These are phyloP conservation scores for Scarus forsteni DNA, from an alignment of 2,797 vertebrate genomes.

Conservation along the genomic window DNA sequence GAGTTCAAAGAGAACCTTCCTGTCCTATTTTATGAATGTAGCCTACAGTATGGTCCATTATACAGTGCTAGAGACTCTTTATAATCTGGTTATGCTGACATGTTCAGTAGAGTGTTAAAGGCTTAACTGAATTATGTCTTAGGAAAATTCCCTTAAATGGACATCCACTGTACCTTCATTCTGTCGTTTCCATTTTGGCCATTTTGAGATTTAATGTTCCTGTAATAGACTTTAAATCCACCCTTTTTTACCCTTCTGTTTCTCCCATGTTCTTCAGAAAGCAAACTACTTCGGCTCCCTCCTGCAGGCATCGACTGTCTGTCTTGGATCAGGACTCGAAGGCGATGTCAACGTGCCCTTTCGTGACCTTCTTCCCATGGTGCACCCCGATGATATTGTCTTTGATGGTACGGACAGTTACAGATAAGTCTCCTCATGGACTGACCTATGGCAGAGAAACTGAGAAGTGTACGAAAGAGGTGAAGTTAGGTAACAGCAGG, in stretches of 20 bases:
- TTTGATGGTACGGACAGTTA: conserved; percentile 89
- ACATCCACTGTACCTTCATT: conserved; percentile 5
- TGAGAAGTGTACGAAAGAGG: neutral
- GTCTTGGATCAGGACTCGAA: conserved; percentile 86
- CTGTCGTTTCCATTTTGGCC: neutral
- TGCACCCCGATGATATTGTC: conserved; percentile 92
- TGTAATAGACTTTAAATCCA: neutral
- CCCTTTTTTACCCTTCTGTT: neutral
- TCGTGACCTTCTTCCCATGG: conserved; percentile 92
- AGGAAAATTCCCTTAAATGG: conserved; percentile 53
- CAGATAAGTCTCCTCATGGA: conserved; percentile 1
- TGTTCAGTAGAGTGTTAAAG: conserved; percentile 55
- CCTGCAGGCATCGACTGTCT: conserved; percentile 92
- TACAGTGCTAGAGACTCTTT: conserved; percentile 31
- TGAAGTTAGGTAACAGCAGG: conserved; percentile 1
- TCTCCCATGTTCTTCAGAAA: conserved; percentile 75
- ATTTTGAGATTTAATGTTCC: conserved; percentile 10
- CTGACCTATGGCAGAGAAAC: conserved; percentile 10
- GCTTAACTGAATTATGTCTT: conserved; percentile 33
- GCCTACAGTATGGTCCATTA: conserved; percentile 15
- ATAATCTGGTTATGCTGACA: conserved; percentile 52
- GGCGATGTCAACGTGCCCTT: conserved; percentile 92
- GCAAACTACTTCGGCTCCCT: conserved; percentile 96
- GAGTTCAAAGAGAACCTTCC: conserved; percentile 12
- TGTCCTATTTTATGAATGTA: conserved; percentile 56